Conservation (phyloP, 2,888 invertebrate species). For the Pemphredon lugubris region DNA sequence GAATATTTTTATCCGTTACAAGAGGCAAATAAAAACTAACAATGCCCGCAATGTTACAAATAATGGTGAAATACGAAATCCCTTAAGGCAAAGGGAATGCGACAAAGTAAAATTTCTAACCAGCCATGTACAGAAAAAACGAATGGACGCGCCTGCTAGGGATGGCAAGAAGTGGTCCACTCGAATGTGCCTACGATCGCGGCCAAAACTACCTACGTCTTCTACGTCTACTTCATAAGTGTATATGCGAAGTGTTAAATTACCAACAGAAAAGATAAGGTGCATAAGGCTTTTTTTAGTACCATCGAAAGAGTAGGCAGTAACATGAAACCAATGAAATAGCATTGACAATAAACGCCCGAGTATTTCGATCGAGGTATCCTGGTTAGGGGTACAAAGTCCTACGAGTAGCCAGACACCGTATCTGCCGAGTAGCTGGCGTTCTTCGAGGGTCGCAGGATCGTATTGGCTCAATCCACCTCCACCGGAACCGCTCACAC, state of each 20-base stretch:
- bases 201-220: conserved; percentile 63
- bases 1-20: no score
- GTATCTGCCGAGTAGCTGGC: conserved; percentile 94
- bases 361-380: conserved; percentile 89
- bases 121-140: conserved; percentile 9
- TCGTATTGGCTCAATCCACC: conserved; percentile 74
- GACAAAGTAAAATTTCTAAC: no score
- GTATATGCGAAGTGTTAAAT: conserved; percentile 79
- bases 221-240: conserved; percentile 77
- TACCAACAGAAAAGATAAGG: conserved; percentile 81
- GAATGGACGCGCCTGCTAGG: conserved; percentile 13
- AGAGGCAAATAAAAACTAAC: no score
- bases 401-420: conserved; percentile 99
- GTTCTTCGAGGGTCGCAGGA: conserved; percentile 87
- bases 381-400: conserved; percentile 91
- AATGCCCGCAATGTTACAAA: no score
- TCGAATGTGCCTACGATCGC: conserved; percentile 68
- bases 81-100: no score
- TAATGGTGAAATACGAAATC: no score
- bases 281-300: conserved; percentile 81
- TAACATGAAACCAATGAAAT: conserved; percentile 99
- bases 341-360: conserved; percentile 97
- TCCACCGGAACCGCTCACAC: conserved; percentile 77
- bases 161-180: neutral
- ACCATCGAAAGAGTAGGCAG: conserved; percentile 98